Evolutionary conservation across 1,140 invertebrate genomes (phyloP), one percentile per base, ranked within the genome.

Genomic region (Drosophila ironensis): DNA sequence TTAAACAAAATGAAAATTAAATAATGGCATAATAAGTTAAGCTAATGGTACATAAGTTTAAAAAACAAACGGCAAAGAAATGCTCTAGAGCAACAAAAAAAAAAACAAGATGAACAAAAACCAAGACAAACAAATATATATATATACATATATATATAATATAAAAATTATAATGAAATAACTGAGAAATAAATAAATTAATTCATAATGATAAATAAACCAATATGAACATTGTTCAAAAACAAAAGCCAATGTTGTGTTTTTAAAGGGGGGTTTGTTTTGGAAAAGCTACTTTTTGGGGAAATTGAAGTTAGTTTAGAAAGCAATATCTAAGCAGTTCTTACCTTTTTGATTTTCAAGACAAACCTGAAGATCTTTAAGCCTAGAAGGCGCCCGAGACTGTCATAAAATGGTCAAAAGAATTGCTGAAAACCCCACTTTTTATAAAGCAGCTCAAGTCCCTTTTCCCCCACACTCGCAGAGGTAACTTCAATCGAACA

Each of bases 191-290:
- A 87, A 81, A 87, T 88, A 88, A 87, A 88, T 84, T 84, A 88
- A 87, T 82, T 82, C 80, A 82, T 84, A 87, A 77, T 82, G 72
- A 87, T 88, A 88, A 88, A 67, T 88, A 88, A 87, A 84, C 73
- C 77, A 88, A 87, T 87, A 87, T 84, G 84, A 88, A 88, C 84
- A 88, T 88, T 88, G 84, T 88, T 88, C 84, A 88, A 88, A 88
- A 74, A 88, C 63, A 80, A 54, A 84, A 11, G 33, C 35, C 4
- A 11, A 22, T 3, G 0, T 22, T 30, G 33, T 20, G 38, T 25
- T 24, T 25, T 53, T n/a, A 17, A 24, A 40, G 45, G 17, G 8
- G 51, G 14, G 2, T 14, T 22, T 0, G 3, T 12, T 2, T 4
- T 1, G 30, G 14, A 37, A 12, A 12, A 9, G 4, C 28, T 4